phyloP scores from a whole-genome alignment of 2,888 invertebrate genomes.

The Strigamia crassipes region DNA sequence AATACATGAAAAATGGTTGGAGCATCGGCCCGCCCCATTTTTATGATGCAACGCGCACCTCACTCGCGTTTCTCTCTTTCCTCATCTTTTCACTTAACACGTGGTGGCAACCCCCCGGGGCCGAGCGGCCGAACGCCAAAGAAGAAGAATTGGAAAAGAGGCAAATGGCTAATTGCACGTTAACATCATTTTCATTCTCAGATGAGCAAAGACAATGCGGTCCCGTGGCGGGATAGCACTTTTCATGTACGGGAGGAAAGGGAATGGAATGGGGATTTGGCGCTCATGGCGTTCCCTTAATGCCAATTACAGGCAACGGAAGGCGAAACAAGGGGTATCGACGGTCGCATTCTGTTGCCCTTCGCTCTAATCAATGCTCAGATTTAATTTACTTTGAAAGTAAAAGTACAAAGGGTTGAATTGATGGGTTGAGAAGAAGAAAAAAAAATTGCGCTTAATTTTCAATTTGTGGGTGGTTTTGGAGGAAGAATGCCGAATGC shows the following conservation, averaged over 20 bases:
- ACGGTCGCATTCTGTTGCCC: not conserved
- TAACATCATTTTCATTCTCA: conserved; percentile 41
- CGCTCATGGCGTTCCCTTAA: conserved; percentile 25
- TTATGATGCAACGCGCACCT: conserved; percentile 11
- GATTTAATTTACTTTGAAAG: conserved; percentile 32
- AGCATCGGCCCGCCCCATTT: conserved; percentile 29
- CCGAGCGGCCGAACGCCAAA: conserved; percentile 31
- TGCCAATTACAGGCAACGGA: conserved; percentile 5
- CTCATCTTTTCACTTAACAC: conserved; percentile 42
- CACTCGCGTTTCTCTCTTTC: not conserved
- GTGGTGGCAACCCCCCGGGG: conserved; percentile 1
- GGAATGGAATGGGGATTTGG: not conserved
- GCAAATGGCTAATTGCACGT: conserved; percentile 41
- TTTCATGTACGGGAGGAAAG: not conserved
- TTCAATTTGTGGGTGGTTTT: conserved; percentile 8
- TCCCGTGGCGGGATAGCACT: conserved; percentile 12
- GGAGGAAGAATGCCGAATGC: not conserved
- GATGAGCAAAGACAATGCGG: conserved; percentile 42
- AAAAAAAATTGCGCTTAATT: conserved; percentile 10
- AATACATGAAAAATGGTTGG: conserved; percentile 50
- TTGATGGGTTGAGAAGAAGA: not conserved
- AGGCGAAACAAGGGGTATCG: not conserved
- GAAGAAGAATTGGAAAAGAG: not conserved
- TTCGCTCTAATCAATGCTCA: conserved; percentile 12
- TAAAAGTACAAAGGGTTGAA: not conserved